Percentiles rank a stretch among this genome's conserved stretches.
phyloP scores from a whole-genome alignment of 2,888 invertebrate species.

The Caenorhabditis sp. region DNA sequence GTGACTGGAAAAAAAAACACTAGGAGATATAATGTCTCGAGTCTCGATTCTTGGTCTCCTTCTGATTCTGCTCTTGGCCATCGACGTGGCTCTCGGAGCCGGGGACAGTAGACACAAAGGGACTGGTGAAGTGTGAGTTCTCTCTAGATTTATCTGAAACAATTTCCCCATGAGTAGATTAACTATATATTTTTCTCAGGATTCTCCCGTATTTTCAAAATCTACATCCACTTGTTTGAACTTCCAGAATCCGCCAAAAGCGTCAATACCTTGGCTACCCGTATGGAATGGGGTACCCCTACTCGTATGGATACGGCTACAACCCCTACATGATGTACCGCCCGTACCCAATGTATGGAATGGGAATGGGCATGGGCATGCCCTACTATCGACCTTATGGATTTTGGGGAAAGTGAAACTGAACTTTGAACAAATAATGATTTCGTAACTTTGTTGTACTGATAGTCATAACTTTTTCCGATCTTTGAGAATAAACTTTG shows the following conservation, averaged over 20 bases:
- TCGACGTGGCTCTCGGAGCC: slow-evolving; percentile 5
- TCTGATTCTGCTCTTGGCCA: slow-evolving; percentile 15
- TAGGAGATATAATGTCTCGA: slow-evolving; percentile 26
- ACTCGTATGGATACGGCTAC: slow-evolving; percentile 57
- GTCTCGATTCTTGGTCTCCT: slow-evolving; percentile 21
- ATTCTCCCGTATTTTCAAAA: background rate
- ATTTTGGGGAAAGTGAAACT: slow-evolving; percentile 44
- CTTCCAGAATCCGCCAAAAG: slow-evolving; percentile 61
- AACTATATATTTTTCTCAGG: too few relatives aligned
- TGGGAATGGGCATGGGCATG: slow-evolving; percentile 33
- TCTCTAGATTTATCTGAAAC: too few relatives aligned
- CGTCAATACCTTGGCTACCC: slow-evolving; percentile 60
- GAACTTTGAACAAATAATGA: background rate
- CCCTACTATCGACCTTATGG: slow-evolving; percentile 57
- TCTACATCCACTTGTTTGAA: background rate
- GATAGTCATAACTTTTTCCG: background rate
- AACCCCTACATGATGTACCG: slow-evolving; percentile 64
- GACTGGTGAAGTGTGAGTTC: slow-evolving; percentile 11
- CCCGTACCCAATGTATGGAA: slow-evolving; percentile 57
- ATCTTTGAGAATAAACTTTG: slow-evolving; percentile 20
- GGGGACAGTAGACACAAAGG: slow-evolving; percentile 49
- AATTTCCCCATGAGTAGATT: too few relatives aligned
- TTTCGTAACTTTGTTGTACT: background rate
- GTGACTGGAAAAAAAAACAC: background rate
- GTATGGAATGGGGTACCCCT: slow-evolving; percentile 52